Evolutionary conservation across 2,113 vertebrate species (phyloP).

Genomic region (Setophaga coronata): DNA sequence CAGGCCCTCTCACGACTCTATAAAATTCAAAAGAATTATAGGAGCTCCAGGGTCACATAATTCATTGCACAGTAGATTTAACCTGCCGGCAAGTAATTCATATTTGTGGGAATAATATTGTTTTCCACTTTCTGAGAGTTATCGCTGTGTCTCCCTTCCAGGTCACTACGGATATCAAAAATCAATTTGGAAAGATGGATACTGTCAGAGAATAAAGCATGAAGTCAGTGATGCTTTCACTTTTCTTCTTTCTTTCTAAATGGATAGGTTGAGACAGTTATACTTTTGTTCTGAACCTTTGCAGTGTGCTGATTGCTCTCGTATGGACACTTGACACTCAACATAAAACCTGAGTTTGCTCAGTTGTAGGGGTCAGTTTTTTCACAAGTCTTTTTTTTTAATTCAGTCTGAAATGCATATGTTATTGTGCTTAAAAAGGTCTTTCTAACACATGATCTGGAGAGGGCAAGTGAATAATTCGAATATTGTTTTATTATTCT

Average conservation of each 20-base stretch:
- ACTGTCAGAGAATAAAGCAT: slow-evolving; percentile 82
- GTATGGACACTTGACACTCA: slow-evolving; percentile 49
- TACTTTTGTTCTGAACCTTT: slow-evolving; percentile 71
- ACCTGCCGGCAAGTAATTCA: slow-evolving; percentile 88
- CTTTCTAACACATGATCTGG: not conserved
- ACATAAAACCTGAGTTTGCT: slow-evolving; percentile 44
- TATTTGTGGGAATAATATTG: slow-evolving; percentile 91
- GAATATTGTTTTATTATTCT: not conserved
- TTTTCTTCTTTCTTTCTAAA: slow-evolving; percentile 78
- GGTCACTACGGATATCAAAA: slow-evolving; percentile 90
- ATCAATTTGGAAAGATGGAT: slow-evolving; percentile 91
- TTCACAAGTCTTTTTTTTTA: not conserved
- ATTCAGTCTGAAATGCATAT: not conserved
- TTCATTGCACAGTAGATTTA: slow-evolving; percentile 87
- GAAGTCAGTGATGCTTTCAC: slow-evolving; percentile 74
- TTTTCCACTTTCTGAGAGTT: slow-evolving; percentile 89
- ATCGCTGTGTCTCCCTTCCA: slow-evolving; percentile 84
- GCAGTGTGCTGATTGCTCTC: slow-evolving; percentile 61
- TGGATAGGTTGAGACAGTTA: slow-evolving; percentile 76
- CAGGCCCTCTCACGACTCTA: slow-evolving; percentile 79
- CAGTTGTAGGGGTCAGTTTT: slow-evolving; percentile 40
- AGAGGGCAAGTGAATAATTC: not conserved
- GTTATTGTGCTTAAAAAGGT: not conserved
- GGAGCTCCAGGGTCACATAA: slow-evolving; percentile 83
- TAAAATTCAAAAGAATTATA: slow-evolving; percentile 87